Evolutionary conservation across 1,140 invertebrate genomes (phyloP).

Genomic region (Solenopsis invicta): DNA sequence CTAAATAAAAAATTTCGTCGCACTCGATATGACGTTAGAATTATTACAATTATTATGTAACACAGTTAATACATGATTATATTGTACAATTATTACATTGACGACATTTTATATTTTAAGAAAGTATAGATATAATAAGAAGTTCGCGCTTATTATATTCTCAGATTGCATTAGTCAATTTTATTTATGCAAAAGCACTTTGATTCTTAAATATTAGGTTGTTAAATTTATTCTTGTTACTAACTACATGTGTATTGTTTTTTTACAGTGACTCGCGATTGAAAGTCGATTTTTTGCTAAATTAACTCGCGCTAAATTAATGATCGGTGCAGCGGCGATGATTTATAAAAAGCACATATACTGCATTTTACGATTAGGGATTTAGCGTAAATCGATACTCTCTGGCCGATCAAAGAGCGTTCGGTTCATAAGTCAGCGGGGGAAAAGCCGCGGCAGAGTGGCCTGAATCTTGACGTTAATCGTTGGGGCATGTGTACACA

Average conservation of each 20-base stretch:
- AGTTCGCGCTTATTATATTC: neutral
- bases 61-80: too few relatives aligned
- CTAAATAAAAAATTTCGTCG: neutral
- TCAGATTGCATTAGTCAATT: neutral
- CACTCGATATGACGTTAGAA: neutral
- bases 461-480: conserved; percentile 69
- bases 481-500: conserved; percentile 62
- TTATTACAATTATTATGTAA: neutral
- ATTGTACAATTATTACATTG: neutral
- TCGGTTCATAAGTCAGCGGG: conserved; percentile 16
- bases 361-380: conserved; percentile 12
- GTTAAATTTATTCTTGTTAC: neutral
- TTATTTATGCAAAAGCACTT: neutral
- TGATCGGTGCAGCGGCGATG: neutral
- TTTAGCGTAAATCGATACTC: conserved; percentile 42
- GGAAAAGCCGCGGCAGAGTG: conserved; percentile 15
- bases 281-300: conserved; percentile 14
- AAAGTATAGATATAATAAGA: neutral
- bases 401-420: conserved; percentile 27
- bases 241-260: neutral
- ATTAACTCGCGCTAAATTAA: conserved; percentile 30
- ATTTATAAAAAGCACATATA: conserved; percentile 31
- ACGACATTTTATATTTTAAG: neutral
- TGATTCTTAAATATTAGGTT: neutral
- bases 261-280: neutral